These are phyloP conservation scores for Vireo altiloquus DNA, from an alignment of 2,113 vertebrate genomes.

Conservation along the genomic window DNA sequence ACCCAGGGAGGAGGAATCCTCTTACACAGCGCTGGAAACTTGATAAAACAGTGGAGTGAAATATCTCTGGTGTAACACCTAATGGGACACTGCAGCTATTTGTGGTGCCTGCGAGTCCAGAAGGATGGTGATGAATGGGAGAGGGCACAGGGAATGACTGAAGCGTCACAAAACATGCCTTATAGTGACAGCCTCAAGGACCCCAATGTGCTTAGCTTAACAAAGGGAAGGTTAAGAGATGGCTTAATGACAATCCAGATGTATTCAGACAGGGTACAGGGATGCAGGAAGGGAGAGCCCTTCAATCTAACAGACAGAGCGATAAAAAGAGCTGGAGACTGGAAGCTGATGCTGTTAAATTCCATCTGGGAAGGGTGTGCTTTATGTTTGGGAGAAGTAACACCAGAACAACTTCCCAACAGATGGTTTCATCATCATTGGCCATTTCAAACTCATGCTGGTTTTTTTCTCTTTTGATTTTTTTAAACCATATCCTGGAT, in stretches of 20 bases:
- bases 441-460: background rate
- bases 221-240: constrained; percentile 60
- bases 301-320: constrained; percentile 58
- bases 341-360: constrained; percentile 46
- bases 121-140: constrained; percentile 44
- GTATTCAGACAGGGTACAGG: constrained; percentile 36
- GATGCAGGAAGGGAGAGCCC: constrained; percentile 18
- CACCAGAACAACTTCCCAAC: background rate
- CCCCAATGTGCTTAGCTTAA: constrained; percentile 59
- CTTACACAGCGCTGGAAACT: background rate
- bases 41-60: background rate
- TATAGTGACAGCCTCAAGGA: constrained; percentile 65
- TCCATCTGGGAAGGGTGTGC: background rate
- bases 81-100: constrained; percentile 46
- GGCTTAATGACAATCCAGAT: constrained; percentile 55
- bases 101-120: background rate
- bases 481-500: background rate
- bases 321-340: constrained; percentile 38
- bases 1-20: background rate
- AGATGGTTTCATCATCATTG: background rate
- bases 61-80: constrained; percentile 12
- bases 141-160: constrained; percentile 55
- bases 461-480: rapidly evolving
- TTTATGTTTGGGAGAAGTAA: background rate
- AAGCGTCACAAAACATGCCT: constrained; percentile 51